Evolutionary conservation across 1,140 invertebrate species (phyloP).

Genomic region (Telenomus remus): DNA sequence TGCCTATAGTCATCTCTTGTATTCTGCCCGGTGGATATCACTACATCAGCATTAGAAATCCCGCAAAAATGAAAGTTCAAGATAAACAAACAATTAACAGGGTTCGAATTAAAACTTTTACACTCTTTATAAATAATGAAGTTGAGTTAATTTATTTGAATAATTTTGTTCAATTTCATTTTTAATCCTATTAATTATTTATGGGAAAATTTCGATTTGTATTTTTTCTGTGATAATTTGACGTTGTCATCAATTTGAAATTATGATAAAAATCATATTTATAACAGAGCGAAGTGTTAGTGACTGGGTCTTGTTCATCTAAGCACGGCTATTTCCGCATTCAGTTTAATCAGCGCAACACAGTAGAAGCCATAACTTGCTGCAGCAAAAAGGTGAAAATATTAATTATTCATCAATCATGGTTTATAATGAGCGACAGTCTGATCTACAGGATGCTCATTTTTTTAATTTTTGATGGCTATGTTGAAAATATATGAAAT

Average conservation of each 20-base stretch:
- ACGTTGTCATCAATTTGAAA: no score
- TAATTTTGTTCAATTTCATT: no score
- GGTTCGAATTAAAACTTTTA: no score
- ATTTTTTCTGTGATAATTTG: no score
- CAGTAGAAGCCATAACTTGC: slow-evolving; percentile 78
- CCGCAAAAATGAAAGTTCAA: slow-evolving; percentile 50
- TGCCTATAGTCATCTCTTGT: slow-evolving; percentile 59
- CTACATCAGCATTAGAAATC: slow-evolving; percentile 65
- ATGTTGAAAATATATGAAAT: not conserved
- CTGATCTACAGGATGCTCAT: not conserved
- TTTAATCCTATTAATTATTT: no score
- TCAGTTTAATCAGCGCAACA: slow-evolving; percentile 75
- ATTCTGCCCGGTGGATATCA: slow-evolving; percentile 68
- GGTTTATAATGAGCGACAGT: slow-evolving; percentile 11
- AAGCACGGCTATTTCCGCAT: slow-evolving; percentile 78
- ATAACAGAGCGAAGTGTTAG: slow-evolving; percentile 69
- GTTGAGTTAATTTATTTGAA: no score
- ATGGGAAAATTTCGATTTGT: no score
- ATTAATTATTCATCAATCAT: slow-evolving; percentile 24
- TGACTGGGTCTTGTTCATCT: slow-evolving; percentile 72
- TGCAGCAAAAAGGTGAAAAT: slow-evolving; percentile 74
- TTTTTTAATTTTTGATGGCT: not conserved
- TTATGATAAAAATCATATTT: slow-evolving; percentile 26
- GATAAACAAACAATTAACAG: not conserved
- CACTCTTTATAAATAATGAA: no score